A percentile compares a stretch with the other conserved stretches of the same genome.
These are phyloP conservation scores for Myocastor coypus DNA, from an alignment of 2,113 vertebrate genomes.

Conservation along the genomic window DNA sequence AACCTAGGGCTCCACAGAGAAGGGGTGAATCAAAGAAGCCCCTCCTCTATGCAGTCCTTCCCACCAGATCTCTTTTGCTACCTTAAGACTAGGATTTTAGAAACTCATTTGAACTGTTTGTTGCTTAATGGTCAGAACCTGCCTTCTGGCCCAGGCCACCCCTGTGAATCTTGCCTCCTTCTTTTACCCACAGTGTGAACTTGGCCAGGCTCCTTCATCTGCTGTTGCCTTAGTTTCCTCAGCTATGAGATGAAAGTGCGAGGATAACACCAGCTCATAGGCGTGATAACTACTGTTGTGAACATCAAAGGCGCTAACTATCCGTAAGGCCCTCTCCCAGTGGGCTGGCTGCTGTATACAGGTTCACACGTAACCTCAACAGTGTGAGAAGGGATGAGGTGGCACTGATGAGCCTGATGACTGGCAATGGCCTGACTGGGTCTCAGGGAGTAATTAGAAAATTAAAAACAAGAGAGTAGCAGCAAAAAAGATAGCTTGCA, in stretches of 20 bases:
- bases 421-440: neutral
- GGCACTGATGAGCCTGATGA: neutral
- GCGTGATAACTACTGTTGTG: no score
- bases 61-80: neutral
- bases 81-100: neutral
- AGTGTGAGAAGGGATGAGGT: neutral
- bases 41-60: neutral
- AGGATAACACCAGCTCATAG: neutral
- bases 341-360: rapidly evolving
- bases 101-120: neutral
- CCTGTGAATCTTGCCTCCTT: neutral
- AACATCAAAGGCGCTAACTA: neutral
- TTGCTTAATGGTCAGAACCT: neutral
- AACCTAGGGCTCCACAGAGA: neutral
- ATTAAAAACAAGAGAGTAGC: neutral
- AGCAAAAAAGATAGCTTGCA: neutral
- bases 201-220: neutral
- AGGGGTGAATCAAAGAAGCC: neutral
- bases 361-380: rapidly evolving
- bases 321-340: neutral
- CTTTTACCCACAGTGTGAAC: neutral
- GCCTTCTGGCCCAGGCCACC: neutral
- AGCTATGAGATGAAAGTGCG: neutral
- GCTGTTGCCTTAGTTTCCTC: neutral
- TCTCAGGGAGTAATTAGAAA: neutral